Conservation (phyloP, 2,113 vertebrate species). For the Nestor notabilis region DNA sequence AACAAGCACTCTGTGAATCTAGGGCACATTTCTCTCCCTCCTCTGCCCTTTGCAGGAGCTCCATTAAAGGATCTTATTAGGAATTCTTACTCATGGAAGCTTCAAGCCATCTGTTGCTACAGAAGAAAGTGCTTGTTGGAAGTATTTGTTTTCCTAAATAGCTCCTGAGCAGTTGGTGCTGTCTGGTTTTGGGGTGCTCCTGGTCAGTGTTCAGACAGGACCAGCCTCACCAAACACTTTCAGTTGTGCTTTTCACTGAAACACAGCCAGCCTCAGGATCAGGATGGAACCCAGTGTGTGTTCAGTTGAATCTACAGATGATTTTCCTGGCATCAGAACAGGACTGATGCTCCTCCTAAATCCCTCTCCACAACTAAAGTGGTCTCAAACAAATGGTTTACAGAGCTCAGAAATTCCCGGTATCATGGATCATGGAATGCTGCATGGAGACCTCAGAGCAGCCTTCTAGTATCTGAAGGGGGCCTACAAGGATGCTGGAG, state of each 20-base stretch:
- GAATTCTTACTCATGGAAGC: background rate
- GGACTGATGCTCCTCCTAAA: background rate
- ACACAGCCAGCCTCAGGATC: background rate
- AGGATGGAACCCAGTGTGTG: background rate
- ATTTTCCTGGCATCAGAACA: background rate
- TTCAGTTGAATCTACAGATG: background rate
- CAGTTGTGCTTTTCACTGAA: background rate
- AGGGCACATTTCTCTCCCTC: background rate
- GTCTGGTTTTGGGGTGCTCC: background rate
- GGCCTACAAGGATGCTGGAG: background rate
- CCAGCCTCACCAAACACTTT: background rate
- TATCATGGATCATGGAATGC: background rate
- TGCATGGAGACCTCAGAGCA: background rate
- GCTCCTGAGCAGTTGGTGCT: background rate
- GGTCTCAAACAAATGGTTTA: background rate
- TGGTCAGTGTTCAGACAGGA: background rate
- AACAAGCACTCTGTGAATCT: background rate
- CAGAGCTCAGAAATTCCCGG: background rate
- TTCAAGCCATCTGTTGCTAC: slow-evolving; percentile 26
- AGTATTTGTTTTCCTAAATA: background rate
- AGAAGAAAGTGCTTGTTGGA: background rate
- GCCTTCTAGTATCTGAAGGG: background rate
- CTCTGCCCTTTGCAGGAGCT: background rate
- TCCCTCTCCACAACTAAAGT: background rate
- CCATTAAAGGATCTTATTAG: background rate